phyloP scores from a whole-genome alignment of 2,113 vertebrate species.

The Eublepharis macularius region DNA sequence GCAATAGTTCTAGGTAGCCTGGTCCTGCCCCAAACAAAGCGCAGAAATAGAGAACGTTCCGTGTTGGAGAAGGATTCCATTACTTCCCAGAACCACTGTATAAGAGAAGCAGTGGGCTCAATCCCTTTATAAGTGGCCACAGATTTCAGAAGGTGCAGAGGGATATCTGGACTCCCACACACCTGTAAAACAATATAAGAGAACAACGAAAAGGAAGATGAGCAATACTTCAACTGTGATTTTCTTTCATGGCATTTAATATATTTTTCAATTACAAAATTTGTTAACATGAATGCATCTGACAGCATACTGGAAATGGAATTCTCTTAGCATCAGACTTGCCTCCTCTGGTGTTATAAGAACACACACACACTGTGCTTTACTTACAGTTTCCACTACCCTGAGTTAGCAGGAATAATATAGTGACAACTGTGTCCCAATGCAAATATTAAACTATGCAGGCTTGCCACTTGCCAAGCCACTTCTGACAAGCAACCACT shows the following conservation, averaged over 20 bases:
- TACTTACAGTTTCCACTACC: not conserved
- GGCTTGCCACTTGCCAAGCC: not conserved
- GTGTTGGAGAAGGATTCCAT: constrained; percentile 99
- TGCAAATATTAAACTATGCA: not conserved
- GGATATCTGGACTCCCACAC: constrained; percentile 97
- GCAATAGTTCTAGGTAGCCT: constrained; percentile 97
- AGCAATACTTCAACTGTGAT: not conserved
- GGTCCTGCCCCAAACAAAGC: constrained; percentile 97
- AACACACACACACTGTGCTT: not conserved
- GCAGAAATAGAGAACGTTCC: constrained; percentile 93
- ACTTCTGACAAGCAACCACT: too few relatives aligned
- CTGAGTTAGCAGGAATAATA: not conserved
- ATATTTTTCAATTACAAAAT: not conserved
- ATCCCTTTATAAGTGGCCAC: constrained; percentile 97
- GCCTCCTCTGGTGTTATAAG: not conserved
- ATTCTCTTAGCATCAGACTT: not conserved
- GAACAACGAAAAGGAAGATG: not conserved
- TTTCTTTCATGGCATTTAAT: not conserved
- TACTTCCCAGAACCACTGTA: constrained; percentile 99
- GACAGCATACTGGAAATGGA: not conserved
- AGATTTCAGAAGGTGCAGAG: constrained; percentile 95
- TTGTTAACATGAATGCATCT: not conserved
- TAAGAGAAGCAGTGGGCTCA: constrained; percentile 89
- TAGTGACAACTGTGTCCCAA: too few relatives aligned
- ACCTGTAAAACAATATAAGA: constrained; percentile 76